Base-by-base conservation (phyloP, 2,797 vertebrate genomes). In the Acridotheres tristis region DNA sequence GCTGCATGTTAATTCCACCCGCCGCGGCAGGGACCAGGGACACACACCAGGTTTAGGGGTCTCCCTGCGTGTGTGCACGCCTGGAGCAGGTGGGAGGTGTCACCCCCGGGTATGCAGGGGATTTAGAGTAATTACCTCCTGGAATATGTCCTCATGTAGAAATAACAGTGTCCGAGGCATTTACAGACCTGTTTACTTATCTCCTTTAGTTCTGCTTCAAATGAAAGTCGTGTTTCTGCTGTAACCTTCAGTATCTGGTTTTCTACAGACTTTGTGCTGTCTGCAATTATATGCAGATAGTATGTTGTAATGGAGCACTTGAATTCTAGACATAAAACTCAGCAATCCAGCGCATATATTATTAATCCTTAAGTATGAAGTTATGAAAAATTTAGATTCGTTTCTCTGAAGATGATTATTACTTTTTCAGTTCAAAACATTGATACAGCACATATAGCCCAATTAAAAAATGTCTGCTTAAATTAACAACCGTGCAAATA, bases 1-100 rank as follows among this genome's bases (percentile, higher is more conserved):
- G 98, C 98, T 98, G 98, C 98, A 98, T 98, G 98, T 98, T 98
- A 98, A 98, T 98, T 98, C 97, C 93, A 57, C 89, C 93, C 94
- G 88, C 97, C 95, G 94, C 95, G 86, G 97, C 97, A 95, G 96
- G 95, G 89, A 95, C 57, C 11, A 43, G 82, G 9, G 7, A 92
- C 79, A 88, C 63, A 83, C 87, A 68, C 89, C 86, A 90, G 93
- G 97, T 97, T 93, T 50, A 81, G 91, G 92, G 94, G 77, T 95
- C 96, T 95, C 71, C 54, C 53, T 42, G 77, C 0, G 0, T 63
- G 61, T 2, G 20, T 57, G 73, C 81, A 22, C 0, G 66, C 67
- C 80, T 47, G 51, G 81, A 78, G 45, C 0, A 6, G 59, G 32
- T 63, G n/a, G 87, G 89, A 85, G 81, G 59, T 76, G 80, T 66